Base-by-base conservation (phyloP, 1,140 invertebrate species). In the Microplitis mediator region DNA sequence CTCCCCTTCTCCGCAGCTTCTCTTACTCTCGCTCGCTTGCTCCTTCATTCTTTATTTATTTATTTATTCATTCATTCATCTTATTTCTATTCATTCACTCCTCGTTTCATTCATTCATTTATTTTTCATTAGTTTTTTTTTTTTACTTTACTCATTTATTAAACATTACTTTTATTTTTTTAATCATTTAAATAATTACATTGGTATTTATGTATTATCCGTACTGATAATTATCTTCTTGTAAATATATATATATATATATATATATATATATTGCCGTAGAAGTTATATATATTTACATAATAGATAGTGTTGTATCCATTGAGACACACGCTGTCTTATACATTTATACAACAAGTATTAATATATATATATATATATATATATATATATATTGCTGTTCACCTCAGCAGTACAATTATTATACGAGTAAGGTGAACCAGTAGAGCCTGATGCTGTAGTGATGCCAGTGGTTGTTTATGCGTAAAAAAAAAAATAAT, bases 1-100 rank as follows among this genome's bases (percentile, higher is more conserved):
- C 36, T 52, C 31, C 32, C 36, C 62, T 16, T 62, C 66, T 65
- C 68, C 14, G 58, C 36, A 69, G 56, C 64, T 65, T 56, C 62
- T 74, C 75, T 63, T 64, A 34, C 73, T 61, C 65, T 65, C 66
- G 8, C 50, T 54, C 23, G 23, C 23, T 23, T 23, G 23, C 23
- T 54, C 60, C 45, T 39, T 61, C 5, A 58, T 32, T 36, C 50
- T 23, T 60, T 64, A 16, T 23, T 23, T 23, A 32, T 35, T 66
- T 34, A 32, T 61, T 36, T 58, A 31, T 51, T 63, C 56, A 56
- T 65, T 23, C 51, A 45, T 58, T 72, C 31, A 39, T 60, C 34
- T 66, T 56, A 35, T 32, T 64, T 45, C 36, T 51, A 23, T 35
- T 70, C 51, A 31, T 71, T 54, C 63, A 54, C 35, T 11, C 9